Evolutionary conservation across 2,888 invertebrate genomes (phyloP).

Genomic region (Synanthedon myopaeformis): DNA sequence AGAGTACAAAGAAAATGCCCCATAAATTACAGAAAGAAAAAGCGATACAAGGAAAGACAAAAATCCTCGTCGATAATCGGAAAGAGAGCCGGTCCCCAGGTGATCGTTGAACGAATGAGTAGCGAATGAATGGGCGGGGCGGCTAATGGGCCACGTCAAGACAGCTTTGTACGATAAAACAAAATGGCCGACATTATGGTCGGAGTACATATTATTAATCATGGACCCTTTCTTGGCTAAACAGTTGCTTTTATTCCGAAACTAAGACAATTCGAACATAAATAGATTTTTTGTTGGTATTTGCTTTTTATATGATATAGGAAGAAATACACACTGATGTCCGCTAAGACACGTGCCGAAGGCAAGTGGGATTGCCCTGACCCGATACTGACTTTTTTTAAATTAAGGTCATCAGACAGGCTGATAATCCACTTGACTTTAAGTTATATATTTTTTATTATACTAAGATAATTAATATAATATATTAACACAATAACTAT

Average conservation of each 20-base stretch:
- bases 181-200: slow-evolving; percentile 43
- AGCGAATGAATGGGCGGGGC: slow-evolving; percentile 39
- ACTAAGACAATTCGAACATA: not conserved
- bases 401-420: no score
- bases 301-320: no score
- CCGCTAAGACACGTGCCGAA: no score
- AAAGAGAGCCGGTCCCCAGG: slow-evolving; percentile 46
- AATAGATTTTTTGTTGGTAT: no score
- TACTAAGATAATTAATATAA: no score
- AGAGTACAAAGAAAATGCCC: not conserved
- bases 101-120: slow-evolving; percentile 47
- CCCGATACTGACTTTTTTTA: no score
- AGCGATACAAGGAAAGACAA: slow-evolving; percentile 19
- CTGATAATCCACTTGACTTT: no score
- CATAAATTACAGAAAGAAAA: not conserved
- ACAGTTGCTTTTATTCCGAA: slow-evolving; percentile 10
- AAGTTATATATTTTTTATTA: no score
- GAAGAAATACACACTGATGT: no score
- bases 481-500: no score
- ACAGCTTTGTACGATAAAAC: slow-evolving; percentile 48
- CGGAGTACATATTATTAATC: slow-evolving; percentile 26
- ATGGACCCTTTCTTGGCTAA: slow-evolving; percentile 19
- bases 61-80: slow-evolving; percentile 39
- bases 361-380: no score
- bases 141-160: slow-evolving; percentile 53